A percentile compares a stretch with the other conserved stretches of the same genome.
phyloP scores from a whole-genome alignment of 2,888 invertebrate species.

The Dryobotodes eremita region DNA sequence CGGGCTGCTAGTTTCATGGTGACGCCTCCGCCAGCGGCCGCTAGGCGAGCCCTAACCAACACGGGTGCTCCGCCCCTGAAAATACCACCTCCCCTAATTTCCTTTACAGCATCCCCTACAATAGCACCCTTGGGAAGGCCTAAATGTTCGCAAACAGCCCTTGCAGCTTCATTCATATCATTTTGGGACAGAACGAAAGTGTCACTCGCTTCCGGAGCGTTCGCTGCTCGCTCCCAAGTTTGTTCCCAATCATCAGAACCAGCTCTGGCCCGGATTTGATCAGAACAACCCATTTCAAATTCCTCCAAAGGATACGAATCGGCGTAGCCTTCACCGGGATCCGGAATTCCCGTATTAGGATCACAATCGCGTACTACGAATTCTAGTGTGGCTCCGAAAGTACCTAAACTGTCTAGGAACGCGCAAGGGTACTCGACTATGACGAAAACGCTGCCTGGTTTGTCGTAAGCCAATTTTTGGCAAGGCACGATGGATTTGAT shows the following conservation, averaged over 20 bases:
- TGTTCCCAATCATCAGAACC: slow-evolving; percentile 89
- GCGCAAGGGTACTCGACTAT: slow-evolving; percentile 92
- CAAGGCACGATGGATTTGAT: slow-evolving; percentile 94
- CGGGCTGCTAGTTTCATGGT: slow-evolving; percentile 98
- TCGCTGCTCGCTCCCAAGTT: slow-evolving; percentile 94
- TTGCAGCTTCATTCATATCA: slow-evolving; percentile 82
- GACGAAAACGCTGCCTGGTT: slow-evolving; percentile 96
- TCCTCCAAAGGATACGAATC: slow-evolving; percentile 99
- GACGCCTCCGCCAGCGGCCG: slow-evolving; percentile 94
- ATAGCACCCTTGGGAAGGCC: slow-evolving; percentile 81
- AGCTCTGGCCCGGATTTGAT: slow-evolving; percentile 82
- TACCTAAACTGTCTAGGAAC: slow-evolving; percentile 92
- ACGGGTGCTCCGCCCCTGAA: slow-evolving; percentile 98
- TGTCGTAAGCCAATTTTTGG: slow-evolving; percentile 95
- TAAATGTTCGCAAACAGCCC: slow-evolving; percentile 84
- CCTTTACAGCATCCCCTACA: slow-evolving; percentile 84
- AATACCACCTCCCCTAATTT: slow-evolving; percentile 91
- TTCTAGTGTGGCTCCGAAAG: slow-evolving; percentile 97
- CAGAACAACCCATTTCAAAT: slow-evolving; percentile 84
- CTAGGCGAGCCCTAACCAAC: slow-evolving; percentile 95
- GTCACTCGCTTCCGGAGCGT: slow-evolving; percentile 95
- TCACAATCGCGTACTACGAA: slow-evolving; percentile 99
- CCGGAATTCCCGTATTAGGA: slow-evolving; percentile 97
- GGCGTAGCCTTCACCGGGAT: slow-evolving; percentile 98
- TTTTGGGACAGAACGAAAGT: slow-evolving; percentile 95